Percentiles rank a stretch among this genome's conserved stretches.
These are phyloP conservation scores for Aratinga solstitialis DNA, from an alignment of 2,797 vertebrate genomes.

Conservation along the genomic window DNA sequence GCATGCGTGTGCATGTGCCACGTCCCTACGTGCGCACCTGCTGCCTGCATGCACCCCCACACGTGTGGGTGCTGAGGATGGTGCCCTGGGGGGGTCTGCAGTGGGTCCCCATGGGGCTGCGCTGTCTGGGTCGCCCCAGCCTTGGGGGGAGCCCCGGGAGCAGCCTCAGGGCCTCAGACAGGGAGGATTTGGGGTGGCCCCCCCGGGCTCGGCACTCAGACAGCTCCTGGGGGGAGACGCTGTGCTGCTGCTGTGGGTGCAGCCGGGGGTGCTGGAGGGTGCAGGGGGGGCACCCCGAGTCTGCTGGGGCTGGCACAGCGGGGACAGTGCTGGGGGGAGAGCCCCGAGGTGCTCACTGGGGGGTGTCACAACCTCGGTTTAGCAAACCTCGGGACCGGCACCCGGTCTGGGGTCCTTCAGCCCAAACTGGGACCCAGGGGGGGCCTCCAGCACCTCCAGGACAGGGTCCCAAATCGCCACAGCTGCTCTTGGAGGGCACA, in stretches of 20 bases:
- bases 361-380: background rate
- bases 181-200: background rate
- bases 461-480: background rate
- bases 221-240: background rate
- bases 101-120: background rate
- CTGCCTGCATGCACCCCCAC: background rate
- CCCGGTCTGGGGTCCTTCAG: background rate
- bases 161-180: background rate
- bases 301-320: rapidly evolving
- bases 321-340: background rate
- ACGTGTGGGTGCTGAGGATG: background rate
- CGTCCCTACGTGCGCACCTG: background rate
- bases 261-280: background rate
- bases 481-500: background rate
- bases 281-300: background rate
- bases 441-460: background rate
- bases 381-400: background rate
- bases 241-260: background rate
- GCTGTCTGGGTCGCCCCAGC: background rate
- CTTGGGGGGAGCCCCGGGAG: background rate
- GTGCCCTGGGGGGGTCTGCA: background rate
- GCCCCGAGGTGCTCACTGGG: background rate
- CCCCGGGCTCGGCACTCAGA: background rate
- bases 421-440: background rate
- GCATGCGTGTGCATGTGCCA: background rate